Base-by-base conservation (phyloP, 30 jellyfish, hydroid and myxozoan species). In the Calvadosia cruxmelitensis region DNA sequence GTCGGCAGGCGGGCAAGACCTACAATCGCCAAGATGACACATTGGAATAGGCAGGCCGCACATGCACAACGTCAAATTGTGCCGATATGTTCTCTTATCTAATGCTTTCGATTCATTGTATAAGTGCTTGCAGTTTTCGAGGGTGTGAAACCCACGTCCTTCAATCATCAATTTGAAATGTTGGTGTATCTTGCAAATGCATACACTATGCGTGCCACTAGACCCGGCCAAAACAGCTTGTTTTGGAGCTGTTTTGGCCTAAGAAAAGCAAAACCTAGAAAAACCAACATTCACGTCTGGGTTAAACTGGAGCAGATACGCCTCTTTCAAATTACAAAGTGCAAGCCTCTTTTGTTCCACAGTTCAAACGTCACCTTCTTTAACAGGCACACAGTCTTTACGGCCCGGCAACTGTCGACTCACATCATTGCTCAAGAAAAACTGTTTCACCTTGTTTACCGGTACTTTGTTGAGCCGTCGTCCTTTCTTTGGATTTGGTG, bases 131-230 rank as follows among this genome's bases (percentile, higher is more conserved):
- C 42, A 68, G 48, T 35, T 31, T 34, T 32, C 69, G 48, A 66
- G 23, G n/a, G n/a, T n/a, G n/a, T n/a, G n/a, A n/a, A n/a, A n/a
- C n/a, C 26, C 66, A 3, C 63, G 12, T 2, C 84, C 76, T 31
- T 50, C 36, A 25, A 83, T 48, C 74, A 78, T 50, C 75, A 85
- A 74, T 31, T 24, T 52, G 10, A 70, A 27, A 53, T 78, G 78
- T 57, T 85, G 95, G 76, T 85, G 95, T 13, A 73, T 53, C 3
- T 80, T 64, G 77, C 95, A 85, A 26, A 70, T n/a, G n/a, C 93
- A 84, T 3, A 85, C 95, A 1, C 85, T 71, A 71, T 85, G 95
- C 1, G 95, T 73, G 28, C 91, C 93, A 48, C 86, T 66, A 50
- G 75, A 67, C n/a, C 95, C 95, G 53, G 81, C 95, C 24, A 68